Evolutionary conservation across 2,888 invertebrate species (phyloP).

Genomic region (Agrotis exclamationis): DNA sequence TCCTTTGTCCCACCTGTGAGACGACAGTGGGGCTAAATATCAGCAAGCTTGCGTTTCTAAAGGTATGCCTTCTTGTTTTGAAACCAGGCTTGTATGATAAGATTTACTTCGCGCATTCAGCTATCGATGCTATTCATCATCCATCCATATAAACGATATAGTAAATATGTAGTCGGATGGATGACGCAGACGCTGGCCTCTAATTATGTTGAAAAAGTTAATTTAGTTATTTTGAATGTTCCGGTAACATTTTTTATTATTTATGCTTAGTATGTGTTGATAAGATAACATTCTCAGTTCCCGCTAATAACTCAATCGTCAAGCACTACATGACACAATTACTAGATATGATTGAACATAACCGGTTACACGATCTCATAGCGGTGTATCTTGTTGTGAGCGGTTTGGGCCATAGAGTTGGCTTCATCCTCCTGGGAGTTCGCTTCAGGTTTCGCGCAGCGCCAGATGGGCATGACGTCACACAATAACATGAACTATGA

Average conservation of each 20-base stretch:
- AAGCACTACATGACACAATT: neutral
- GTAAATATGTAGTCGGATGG: neutral
- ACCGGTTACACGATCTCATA: neutral
- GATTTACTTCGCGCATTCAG: neutral
- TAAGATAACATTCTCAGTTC: neutral
- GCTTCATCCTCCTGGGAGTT: neutral
- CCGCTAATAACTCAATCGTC: neutral
- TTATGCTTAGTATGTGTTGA: neutral
- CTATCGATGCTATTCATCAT: neutral
- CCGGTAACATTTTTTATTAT: neutral
- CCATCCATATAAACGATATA: no score
- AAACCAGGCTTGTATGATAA: neutral
- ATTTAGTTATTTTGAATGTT: neutral
- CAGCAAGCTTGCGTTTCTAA: neutral
- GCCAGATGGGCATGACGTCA: slow-evolving; percentile 7
- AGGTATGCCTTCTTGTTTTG: neutral
- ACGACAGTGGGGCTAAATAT: no score
- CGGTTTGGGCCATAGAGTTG: no score
- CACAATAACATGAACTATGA: neutral
- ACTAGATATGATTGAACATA: neutral
- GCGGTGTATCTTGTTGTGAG: slow-evolving; percentile 1
- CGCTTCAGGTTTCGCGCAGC: neutral
- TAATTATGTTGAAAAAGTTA: neutral
- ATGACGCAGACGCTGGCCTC: neutral
- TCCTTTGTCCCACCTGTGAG: neutral